Conservation (phyloP, 2,113 vertebrate genomes). For the Scomber scombrus region DNA sequence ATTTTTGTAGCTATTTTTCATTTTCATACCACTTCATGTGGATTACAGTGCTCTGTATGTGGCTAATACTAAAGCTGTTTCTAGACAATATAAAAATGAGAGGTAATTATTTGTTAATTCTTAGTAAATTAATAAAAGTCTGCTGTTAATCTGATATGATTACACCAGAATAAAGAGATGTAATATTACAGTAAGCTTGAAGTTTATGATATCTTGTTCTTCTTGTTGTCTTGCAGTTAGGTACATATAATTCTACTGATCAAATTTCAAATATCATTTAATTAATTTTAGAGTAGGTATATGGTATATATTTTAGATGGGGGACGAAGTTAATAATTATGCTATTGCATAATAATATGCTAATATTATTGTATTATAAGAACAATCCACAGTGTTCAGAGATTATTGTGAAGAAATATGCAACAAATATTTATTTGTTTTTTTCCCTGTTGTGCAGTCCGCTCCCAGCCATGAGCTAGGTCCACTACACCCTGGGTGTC, state of each 20-base stretch:
- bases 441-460: conserved; percentile 10
- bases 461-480: conserved; percentile 77
- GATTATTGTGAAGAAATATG: background rate
- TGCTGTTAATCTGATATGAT: background rate
- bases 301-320: too few species aligned
- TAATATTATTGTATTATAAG: too few species aligned
- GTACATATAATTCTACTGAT: too few species aligned
- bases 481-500: conserved; percentile 68
- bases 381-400: too few species aligned
- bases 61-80: background rate
- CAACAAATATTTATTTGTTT: background rate
- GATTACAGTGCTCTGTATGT: background rate
- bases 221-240: background rate
- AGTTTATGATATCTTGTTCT: too few species aligned
- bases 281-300: too few species aligned
- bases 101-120: too few species aligned
- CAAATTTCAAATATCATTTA: too few species aligned
- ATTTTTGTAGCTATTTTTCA: background rate
- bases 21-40: too few species aligned
- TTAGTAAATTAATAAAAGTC: too few species aligned
- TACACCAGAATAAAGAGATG: background rate
- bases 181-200: background rate
- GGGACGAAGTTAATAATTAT: too few species aligned
- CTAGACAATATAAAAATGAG: background rate
- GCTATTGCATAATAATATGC: too few species aligned